Evolutionary conservation across 2,113 vertebrate species (phyloP), one percentile per base, ranked within the genome.

Genomic region (Myodes glareolus): DNA sequence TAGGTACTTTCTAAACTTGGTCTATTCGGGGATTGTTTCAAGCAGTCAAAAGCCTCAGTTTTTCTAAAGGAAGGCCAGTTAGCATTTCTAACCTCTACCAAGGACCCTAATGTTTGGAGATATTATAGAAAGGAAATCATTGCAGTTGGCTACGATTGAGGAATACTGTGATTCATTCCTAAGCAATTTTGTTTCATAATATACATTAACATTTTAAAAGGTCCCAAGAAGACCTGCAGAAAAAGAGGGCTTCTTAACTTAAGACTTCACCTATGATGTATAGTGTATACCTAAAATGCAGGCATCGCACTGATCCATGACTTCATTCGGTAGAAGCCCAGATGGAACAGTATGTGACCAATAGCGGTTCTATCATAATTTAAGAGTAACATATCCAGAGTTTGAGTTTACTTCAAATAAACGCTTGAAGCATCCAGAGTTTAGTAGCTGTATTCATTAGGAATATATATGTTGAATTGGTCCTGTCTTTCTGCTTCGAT

Each of bases 101-200:
- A 89, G 47, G 31, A 90, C 76, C n/a, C 55, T 94, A 50, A 88
- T 58, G 68, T 29, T 76, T 93, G 14, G 31, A 72, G 68, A 82
- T 92, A 87, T 82, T 96, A 58, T 70, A 36, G 96, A 97, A 84
- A 29, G 93, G 80, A 36, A 80, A 63, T 95, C 75, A 42, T 50
- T 93, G 23, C 88, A 94, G 55, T 95, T 31, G 67, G 0, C 94
- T 94, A 81, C 50, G 27, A 55, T 91, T 91, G 86, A 88, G 55
- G 58, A 95, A 25, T 47, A 58, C 25, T 88, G 33, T 87, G 90
- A 93, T 93, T 97, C 91, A 95, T 93, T 95, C 42, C 23, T 94
- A 82, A 95, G 76, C 58, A 78, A 97, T 94, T 95, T 93, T 39
- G 58, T 95, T 88, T 89, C 63, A 70, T 31, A 47, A 45, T 39